These are phyloP conservation scores for Mactra quadrangularis DNA, from an alignment of 1,140 invertebrate species.

Conservation along the genomic window DNA sequence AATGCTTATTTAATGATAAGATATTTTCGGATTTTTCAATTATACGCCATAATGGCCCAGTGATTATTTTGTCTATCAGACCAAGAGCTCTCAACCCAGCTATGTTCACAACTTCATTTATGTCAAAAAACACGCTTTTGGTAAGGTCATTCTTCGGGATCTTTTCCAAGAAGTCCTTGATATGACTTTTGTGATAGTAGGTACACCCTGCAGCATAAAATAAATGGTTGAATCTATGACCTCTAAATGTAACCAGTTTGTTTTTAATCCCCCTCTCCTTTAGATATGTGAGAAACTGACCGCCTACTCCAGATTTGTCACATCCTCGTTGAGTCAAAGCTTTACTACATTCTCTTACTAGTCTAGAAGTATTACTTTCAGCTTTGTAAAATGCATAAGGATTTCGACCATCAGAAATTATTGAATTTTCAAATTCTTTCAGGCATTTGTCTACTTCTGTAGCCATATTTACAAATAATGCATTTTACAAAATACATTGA, in stretches of 20 bases:
- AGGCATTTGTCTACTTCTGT: conserved; percentile 4
- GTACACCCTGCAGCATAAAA: neutral
- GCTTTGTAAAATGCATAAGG: conserved; percentile 1
- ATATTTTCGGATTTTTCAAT: neutral
- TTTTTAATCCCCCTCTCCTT: neutral
- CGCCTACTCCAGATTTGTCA: neutral
- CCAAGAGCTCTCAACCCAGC: neutral
- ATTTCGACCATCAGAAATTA: neutral
- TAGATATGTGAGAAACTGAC: neutral
- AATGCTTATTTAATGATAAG: neutral
- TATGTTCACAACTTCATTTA: neutral
- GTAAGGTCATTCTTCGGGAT: too few species aligned
- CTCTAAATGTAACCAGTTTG: neutral
- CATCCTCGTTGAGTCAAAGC: neutral
- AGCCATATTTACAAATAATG: neutral
- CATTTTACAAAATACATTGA: neutral
- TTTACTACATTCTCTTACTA: neutral
- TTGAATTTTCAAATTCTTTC: neutral
- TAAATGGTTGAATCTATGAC: neutral
- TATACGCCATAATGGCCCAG: neutral
- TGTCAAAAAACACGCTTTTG: neutral
- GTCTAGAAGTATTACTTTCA: neutral
- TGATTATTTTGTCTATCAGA: conserved; percentile 22
- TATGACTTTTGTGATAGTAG: too few species aligned
- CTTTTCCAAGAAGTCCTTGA: too few species aligned